These are phyloP conservation scores for Deilephila porcellus DNA, from an alignment of 2,888 invertebrate species.

Conservation along the genomic window DNA sequence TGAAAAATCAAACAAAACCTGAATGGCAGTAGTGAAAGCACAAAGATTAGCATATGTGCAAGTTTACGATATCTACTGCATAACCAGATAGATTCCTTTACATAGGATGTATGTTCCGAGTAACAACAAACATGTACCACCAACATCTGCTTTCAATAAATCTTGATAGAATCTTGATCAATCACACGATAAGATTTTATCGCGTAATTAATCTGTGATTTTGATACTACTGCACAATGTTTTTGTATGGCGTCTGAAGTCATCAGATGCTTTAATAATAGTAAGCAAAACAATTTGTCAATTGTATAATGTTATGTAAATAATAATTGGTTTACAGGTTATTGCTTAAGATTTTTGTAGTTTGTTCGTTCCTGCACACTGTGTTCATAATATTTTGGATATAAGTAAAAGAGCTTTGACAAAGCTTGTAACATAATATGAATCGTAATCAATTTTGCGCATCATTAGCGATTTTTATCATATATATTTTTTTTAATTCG, in stretches of 20 bases:
- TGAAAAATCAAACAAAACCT: too few relatives aligned
- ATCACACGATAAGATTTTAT: conserved; percentile 7
- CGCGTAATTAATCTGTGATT: background rate
- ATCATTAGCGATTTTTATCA: conserved; percentile 2
- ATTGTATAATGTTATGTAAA: too few relatives aligned
- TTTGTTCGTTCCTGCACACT: too few relatives aligned
- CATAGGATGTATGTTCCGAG: too few relatives aligned
- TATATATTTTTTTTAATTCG: too few relatives aligned
- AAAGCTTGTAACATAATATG: background rate
- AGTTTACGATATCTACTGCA: background rate
- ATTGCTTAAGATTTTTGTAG: too few relatives aligned
- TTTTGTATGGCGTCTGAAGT: conserved; percentile 1
- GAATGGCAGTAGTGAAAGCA: too few relatives aligned
- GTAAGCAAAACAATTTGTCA: too few relatives aligned
- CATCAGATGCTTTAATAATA: background rate
- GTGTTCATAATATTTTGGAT: too few relatives aligned
- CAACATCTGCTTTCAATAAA: background rate
- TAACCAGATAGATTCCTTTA: background rate
- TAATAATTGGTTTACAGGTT: too few relatives aligned
- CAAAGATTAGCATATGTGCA: background rate
- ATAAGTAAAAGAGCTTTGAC: too few relatives aligned
- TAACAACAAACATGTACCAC: background rate
- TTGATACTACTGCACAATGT: too few relatives aligned
- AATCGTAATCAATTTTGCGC: background rate
- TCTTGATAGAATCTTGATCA: background rate